A percentile compares a stretch with the other conserved stretches of the same genome.
phyloP scores from a whole-genome alignment of 2,888 invertebrate species.

The Druceiella hillmani region DNA sequence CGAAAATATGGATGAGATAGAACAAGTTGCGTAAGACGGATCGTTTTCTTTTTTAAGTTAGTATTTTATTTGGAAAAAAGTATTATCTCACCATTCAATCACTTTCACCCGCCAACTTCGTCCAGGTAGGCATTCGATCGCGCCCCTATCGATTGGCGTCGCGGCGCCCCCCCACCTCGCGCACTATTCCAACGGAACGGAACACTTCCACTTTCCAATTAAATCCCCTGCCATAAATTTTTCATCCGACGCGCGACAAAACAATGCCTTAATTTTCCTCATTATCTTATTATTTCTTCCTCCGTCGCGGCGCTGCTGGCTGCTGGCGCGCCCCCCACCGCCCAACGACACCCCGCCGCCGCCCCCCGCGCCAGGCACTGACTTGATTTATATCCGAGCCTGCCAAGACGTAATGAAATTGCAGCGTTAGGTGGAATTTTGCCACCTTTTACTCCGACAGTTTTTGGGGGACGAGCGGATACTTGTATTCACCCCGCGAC shows the following conservation, averaged over 20 bases:
- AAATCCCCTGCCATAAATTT: no score
- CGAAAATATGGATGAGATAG: no score
- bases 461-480: no score
- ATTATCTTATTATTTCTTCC: constrained; percentile 6
- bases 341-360: constrained; percentile 37
- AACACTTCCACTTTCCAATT: not conserved
- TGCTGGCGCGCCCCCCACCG: constrained; percentile 32
- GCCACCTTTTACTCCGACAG: constrained; percentile 23
- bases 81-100: no score
- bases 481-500: no score
- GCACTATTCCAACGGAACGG: not conserved
- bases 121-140: no score
- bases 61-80: no score
- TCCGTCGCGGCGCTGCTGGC: constrained; percentile 23
- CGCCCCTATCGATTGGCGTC: no score
- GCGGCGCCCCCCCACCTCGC: not conserved
- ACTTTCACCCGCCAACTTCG: no score
- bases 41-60: no score
- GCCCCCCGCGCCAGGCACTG: constrained; percentile 16
- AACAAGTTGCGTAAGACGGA: no score
- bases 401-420: constrained; percentile 24
- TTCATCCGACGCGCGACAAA: no score
- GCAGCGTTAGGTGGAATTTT: constrained; percentile 24
- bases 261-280: constrained; percentile 5
- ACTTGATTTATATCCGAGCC: constrained; percentile 23